Base-by-base conservation (phyloP, 2,888 invertebrate species). In the Drosophila nigricruria region DNA sequence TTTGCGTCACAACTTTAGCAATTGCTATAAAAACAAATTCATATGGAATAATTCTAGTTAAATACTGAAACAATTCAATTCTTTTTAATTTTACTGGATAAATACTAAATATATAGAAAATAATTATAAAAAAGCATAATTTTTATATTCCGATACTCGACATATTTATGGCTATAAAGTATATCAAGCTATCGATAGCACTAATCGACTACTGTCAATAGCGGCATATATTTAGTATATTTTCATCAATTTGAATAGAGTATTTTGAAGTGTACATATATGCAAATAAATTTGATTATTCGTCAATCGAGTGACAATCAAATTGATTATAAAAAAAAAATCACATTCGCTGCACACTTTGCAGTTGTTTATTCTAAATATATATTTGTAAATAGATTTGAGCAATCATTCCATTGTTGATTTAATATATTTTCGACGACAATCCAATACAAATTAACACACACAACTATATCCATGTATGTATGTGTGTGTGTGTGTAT, bases 371-470 rank as follows among this genome's bases (percentile, higher is more conserved):
- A 18, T 14, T 38, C 4, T 27, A 27, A 20, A 38, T 32, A 16
- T 16, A 23, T 9, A 30, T 23, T 23, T 25, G 23, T 27, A 56
- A 40, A 43, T 43, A 23, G 3, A 47, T 47, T 50, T 32, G 14
- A 20, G n/a, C 25, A 62, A 62, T 42, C 47, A 68, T 49, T 38
- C 38, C 16, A 27, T 56, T 68, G 50, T 54, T 65, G 72, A 42
- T 52, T 62, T 12, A 68, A 66, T 52, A 60, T 42, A 66, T 70
- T 65, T 58, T 36, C 27, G 25, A 47, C 36, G 27, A 32, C 62
- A 58, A 54, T 81, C 54, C 57, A 25, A 58, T 30, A 30, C 45
- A 70, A 59, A 57, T 71, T 47, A 61, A 57, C 27, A 59, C 57
- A 45, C 43, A 58, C 49, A 53, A 5, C 20, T 50, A 23, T 23